Base-by-base conservation (phyloP, 2,113 vertebrate genomes). In the Pseudolaguvia tuberculata region DNA sequence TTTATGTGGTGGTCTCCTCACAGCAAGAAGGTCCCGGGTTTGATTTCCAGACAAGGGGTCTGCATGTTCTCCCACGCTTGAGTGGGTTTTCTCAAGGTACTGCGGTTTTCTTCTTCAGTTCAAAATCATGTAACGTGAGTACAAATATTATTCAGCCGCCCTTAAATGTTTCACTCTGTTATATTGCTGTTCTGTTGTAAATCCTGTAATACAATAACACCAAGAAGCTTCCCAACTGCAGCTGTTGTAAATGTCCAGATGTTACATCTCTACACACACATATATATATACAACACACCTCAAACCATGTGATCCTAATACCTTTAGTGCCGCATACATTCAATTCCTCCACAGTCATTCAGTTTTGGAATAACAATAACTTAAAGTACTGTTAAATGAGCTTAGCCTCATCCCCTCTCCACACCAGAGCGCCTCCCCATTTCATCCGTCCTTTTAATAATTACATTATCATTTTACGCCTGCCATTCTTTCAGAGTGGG, bases 401-500 rank as follows among this genome's bases (percentile, higher is more conserved):
- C 84, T 70, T 86, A 71, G 27, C 79, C 86, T 86, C 83, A 85
- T 85, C 70, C 65, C 59, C 59, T 72, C 65, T 51, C 48, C 7
- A 50, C 89, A 88, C 90, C 91, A 92, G 94, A 94, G 94, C 91
- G 92, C 88, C 94, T 93, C 94, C 95, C 95, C 92, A 95, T 94
- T 94, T 90, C 93, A 91, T 94, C 93, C 95, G 92, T 97, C 94
- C 94, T 97, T 97, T 94, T 98, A 97, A 97, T 97, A 97, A 97
- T 97, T 97, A 96, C 94, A 96, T 97, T 98, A 98, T 96, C 94
- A 96, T 96, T 96, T 97, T 95, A 96, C 92, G 89, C 91, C 87
- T 51, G 67, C 78, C 87, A 84, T 89, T 92, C 90, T 90, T 93
- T 92, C 92, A 90, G 88, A 93, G 94, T 94, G 93, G 86, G 83